Conservation (phyloP, 2,113 vertebrate species). For the Gopherus evgoodei region DNA sequence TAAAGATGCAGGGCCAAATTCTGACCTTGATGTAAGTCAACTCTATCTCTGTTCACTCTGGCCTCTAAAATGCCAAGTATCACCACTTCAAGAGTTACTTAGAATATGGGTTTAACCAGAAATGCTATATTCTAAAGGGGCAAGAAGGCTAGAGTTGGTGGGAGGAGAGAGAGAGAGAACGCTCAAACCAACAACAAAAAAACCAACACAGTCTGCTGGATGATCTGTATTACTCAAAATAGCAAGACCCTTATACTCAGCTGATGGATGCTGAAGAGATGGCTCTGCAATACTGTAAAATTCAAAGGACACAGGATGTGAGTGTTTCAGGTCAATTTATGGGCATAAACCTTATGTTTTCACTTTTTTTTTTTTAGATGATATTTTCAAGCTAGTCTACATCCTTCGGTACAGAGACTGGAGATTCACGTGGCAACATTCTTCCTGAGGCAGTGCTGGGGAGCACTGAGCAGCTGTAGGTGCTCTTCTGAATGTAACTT, state of each 20-base stretch:
- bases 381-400: neutral
- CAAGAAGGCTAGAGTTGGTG: neutral
- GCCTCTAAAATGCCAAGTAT: neutral
- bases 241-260: neutral
- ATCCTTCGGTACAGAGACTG: neutral
- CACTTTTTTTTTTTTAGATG: neutral
- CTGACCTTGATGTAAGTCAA: neutral
- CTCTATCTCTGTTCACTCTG: neutral
- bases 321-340: neutral
- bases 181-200: neutral
- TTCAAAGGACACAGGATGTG: neutral
- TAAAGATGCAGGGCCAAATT: neutral
- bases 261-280: neutral
- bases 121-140: neutral
- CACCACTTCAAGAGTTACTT: neutral
- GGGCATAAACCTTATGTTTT: neutral
- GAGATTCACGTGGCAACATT: neutral
- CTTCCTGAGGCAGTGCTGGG: neutral
- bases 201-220: neutral
- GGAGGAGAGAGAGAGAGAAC: neutral
- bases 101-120: neutral
- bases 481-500: neutral
- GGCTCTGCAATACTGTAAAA: neutral
- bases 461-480: neutral
- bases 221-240: neutral